Percentiles rank a stretch among this genome's conserved stretches.
phyloP scores from a whole-genome alignment of 1,140 invertebrate species.

The Mya arenaria region DNA sequence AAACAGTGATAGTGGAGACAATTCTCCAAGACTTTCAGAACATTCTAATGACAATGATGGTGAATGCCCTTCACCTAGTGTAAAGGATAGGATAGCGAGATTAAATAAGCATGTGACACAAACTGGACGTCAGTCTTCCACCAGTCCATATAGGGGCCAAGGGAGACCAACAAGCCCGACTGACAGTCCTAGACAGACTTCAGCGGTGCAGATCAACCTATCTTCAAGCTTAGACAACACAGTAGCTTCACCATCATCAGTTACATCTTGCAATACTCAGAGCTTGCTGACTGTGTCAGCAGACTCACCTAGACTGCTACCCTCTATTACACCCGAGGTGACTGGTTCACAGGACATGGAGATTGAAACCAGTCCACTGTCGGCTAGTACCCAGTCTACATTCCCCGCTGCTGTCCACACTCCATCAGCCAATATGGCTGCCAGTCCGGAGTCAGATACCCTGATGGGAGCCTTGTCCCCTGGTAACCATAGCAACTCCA shows the following conservation, averaged over 20 bases:
- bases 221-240: background rate
- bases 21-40: conserved; percentile 9
- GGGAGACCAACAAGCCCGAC: conserved; percentile 9
- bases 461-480: conserved; percentile 29
- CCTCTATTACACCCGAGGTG: background rate
- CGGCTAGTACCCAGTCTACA: no score
- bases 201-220: conserved; percentile 17
- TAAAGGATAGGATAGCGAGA: conserved; percentile 48
- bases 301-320: background rate
- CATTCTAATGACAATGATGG: conserved; percentile 18
- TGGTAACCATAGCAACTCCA: conserved; percentile 40
- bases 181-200: conserved; percentile 3
- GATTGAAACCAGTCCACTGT: no score
- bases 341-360: no score
- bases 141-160: background rate
- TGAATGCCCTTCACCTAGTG: conserved; percentile 43
- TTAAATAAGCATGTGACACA: conserved; percentile 30
- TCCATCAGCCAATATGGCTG: background rate
- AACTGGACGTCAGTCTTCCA: background rate
- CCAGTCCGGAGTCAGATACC: conserved; percentile 31
- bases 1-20: background rate
- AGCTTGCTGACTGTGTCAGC: background rate
- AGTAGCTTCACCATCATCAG: background rate
- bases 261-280: background rate
- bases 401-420: background rate